These are phyloP conservation scores for Cancer borealis DNA, from an alignment of 2,888 invertebrate genomes.

Conservation along the genomic window DNA sequence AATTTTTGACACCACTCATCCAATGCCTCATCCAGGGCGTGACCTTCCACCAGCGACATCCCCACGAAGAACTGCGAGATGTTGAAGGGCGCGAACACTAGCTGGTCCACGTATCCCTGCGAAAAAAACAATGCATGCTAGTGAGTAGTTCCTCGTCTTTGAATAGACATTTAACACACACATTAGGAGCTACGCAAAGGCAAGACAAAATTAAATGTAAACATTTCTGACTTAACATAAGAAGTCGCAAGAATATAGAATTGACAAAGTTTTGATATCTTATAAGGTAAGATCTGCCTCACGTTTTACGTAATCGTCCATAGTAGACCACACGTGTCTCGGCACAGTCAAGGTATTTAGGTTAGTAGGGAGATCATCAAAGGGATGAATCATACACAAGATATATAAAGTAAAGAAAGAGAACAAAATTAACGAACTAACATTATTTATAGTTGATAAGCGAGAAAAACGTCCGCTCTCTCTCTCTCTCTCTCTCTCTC, in stretches of 20 bases:
- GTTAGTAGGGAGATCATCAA: too few species aligned
- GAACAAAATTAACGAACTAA: too few species aligned
- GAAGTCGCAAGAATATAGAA: not conserved
- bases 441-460: too few species aligned
- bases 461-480: too few species aligned
- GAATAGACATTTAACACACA: not conserved
- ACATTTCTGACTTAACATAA: not conserved
- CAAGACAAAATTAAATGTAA: not conserved
- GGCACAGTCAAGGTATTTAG: too few species aligned
- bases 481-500: too few species aligned
- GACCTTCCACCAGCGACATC: slow-evolving; percentile 65
- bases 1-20: slow-evolving; percentile 53
- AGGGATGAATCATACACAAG: too few species aligned
- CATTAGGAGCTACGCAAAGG: not conserved
- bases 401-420: too few species aligned
- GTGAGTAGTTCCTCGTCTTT: not conserved
- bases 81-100: slow-evolving; percentile 68
- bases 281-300: too few species aligned
- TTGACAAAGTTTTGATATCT: too few species aligned
- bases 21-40: slow-evolving; percentile 53
- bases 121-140: not conserved
- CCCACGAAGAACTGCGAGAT: slow-evolving; percentile 69
- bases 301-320: too few species aligned
- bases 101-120: slow-evolving; percentile 67
- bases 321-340: too few species aligned